Evolutionary conservation across 2,888 invertebrate genomes (phyloP).

Genomic region (Cheilosia vulpina): DNA sequence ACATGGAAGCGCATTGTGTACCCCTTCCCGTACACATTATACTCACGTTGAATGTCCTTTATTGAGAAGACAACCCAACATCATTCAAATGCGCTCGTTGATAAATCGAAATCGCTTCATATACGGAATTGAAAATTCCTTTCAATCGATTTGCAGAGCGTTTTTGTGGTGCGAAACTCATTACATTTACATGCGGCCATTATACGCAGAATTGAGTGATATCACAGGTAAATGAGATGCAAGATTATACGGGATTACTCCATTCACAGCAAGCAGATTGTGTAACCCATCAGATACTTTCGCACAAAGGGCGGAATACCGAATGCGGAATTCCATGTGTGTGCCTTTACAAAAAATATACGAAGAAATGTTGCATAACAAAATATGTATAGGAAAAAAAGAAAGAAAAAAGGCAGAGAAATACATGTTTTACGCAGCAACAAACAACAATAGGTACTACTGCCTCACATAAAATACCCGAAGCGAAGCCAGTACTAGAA

Average conservation of each 20-base stretch:
- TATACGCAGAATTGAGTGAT: conserved; percentile 20
- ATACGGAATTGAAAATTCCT: conserved; percentile 47
- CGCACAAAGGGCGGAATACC: conserved; percentile 33
- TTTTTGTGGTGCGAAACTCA: conserved; percentile 54
- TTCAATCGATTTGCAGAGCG: conserved; percentile 34
- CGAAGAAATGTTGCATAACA: conserved; percentile 27
- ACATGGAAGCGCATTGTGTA: conserved; percentile 16
- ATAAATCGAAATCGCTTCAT: conserved; percentile 28
- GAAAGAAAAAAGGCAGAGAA: conserved; percentile 3
- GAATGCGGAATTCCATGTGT: not conserved
- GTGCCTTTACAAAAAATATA: conserved; percentile 30
- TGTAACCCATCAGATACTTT: conserved; percentile 36
- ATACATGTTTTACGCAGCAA: conserved; percentile 62
- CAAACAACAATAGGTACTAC: conserved; percentile 63
- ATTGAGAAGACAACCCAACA: conserved; percentile 5
- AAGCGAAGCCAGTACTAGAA: conserved; percentile 38
- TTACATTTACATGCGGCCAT: conserved; percentile 54
- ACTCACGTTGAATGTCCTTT: conserved; percentile 6
- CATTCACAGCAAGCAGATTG: conserved; percentile 44
- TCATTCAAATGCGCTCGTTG: conserved; percentile 50
- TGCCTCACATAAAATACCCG: conserved; percentile 51
- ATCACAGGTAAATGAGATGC: conserved; percentile 52
- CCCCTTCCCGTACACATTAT: not conserved
- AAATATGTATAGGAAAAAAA: conserved; percentile 32
- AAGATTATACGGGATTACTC: conserved; percentile 39